Percentiles rank a stretch among this genome's conserved stretches.
These are phyloP conservation scores for Strongylocentrotus purpuratus DNA, from an alignment of 35 echinoderm and acorn worm species.

Conservation along the genomic window DNA sequence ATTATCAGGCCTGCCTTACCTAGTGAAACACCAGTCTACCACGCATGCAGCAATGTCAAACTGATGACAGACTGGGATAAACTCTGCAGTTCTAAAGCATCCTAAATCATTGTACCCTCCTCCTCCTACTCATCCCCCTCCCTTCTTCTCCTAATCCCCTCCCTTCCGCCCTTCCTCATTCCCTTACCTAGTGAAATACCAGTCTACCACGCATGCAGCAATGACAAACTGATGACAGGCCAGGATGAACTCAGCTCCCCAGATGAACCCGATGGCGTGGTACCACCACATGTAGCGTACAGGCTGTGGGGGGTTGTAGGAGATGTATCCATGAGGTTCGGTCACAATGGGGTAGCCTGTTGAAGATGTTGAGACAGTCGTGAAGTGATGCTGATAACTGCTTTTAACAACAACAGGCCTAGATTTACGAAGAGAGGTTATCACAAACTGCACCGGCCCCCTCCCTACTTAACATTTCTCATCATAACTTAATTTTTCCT, in stretches of 20 bases:
- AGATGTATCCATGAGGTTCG: slow-evolving; percentile 72
- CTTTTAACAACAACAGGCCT: no score
- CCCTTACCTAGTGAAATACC: slow-evolving; percentile 93
- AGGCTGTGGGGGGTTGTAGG: slow-evolving; percentile 79
- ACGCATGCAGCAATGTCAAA: no score
- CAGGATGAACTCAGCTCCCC: slow-evolving; percentile 94
- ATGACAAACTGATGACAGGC: slow-evolving; percentile 99
- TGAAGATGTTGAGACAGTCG: background rate
- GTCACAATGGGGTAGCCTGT: slow-evolving; percentile 69
- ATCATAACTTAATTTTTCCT: no score
- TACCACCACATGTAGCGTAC: slow-evolving; percentile 98
- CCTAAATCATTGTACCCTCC: no score
- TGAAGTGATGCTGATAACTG: background rate
- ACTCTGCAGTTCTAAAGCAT: no score
- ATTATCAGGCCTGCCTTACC: slow-evolving; percentile 73
- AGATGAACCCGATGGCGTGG: slow-evolving; percentile 92
- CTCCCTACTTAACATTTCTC: no score
- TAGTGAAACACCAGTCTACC: no score
- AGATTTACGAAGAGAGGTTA: no score
- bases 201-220: slow-evolving; percentile 85
- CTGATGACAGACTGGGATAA: no score
- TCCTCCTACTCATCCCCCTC: background rate
- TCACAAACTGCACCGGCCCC: no score
- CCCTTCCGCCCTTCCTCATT: background rate
- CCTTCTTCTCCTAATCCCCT: background rate